These are phyloP conservation scores for Lathronympha strigana DNA, from an alignment of 2,888 invertebrate species.

Conservation along the genomic window DNA sequence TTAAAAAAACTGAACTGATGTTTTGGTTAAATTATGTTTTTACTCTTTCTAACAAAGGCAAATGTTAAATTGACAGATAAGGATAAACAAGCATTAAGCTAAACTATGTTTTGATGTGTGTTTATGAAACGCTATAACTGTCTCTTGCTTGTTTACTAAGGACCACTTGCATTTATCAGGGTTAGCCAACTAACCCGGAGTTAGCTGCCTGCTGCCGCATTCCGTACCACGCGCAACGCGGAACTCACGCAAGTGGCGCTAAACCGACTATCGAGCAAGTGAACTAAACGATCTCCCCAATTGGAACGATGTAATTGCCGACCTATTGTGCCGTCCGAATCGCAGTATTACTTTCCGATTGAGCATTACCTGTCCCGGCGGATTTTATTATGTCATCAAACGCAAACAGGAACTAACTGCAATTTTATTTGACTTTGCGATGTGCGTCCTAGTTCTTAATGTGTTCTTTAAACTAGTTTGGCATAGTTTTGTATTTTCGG, in stretches of 20 bases:
- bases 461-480: background rate
- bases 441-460: slow-evolving; percentile 16
- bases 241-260: background rate
- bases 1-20: too few species aligned
- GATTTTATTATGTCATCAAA: slow-evolving; percentile 48
- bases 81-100: too few species aligned
- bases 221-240: too few species aligned
- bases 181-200: too few species aligned
- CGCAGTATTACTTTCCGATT: slow-evolving; percentile 59
- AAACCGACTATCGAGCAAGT: background rate
- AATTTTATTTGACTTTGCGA: slow-evolving; percentile 52
- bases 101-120: too few species aligned
- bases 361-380: slow-evolving; percentile 46
- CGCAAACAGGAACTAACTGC: slow-evolving; percentile 47
- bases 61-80: too few species aligned
- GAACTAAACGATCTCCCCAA: slow-evolving; percentile 7
- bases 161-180: too few species aligned
- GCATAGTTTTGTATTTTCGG: background rate
- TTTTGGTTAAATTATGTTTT: too few species aligned
- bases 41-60: too few species aligned
- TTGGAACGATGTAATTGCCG: slow-evolving; percentile 64
- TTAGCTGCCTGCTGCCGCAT: too few species aligned
- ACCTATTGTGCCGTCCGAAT: slow-evolving; percentile 63
- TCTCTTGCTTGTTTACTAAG: too few species aligned
- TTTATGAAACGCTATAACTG: too few species aligned